phyloP scores from a whole-genome alignment of 2,113 vertebrate species.

The Turnix velox region DNA sequence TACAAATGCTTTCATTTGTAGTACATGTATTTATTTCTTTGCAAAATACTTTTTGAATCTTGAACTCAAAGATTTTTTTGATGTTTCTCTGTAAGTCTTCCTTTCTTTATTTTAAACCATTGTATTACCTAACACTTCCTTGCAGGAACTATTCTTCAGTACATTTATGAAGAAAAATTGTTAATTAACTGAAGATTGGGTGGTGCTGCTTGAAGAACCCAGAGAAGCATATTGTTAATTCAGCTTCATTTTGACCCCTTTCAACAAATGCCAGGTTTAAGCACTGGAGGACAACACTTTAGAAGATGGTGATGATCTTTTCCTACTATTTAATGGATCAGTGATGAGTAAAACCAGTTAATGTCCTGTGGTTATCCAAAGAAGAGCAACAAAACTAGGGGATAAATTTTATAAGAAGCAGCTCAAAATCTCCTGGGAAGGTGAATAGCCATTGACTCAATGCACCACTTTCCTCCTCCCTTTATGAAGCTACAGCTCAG shows the following conservation, averaged over 20 bases:
- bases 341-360: background rate
- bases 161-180: background rate
- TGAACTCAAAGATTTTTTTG: background rate
- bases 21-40: background rate
- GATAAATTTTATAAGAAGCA: background rate
- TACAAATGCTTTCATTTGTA: background rate
- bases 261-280: background rate
- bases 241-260: background rate
- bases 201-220: background rate
- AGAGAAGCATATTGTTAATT: background rate
- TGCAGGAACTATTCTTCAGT: background rate
- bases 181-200: background rate
- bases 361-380: background rate
- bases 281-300: background rate
- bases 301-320: background rate
- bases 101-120: background rate
- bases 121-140: background rate
- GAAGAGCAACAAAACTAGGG: background rate
- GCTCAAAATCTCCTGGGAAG: background rate
- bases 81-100: background rate
- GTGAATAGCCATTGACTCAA: too few relatives aligned
- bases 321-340: background rate
- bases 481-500: background rate
- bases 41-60: background rate
- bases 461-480: fast-evolving